phyloP scores from a whole-genome alignment of 2,797 vertebrate species.

The Phalloptychus januarius region DNA sequence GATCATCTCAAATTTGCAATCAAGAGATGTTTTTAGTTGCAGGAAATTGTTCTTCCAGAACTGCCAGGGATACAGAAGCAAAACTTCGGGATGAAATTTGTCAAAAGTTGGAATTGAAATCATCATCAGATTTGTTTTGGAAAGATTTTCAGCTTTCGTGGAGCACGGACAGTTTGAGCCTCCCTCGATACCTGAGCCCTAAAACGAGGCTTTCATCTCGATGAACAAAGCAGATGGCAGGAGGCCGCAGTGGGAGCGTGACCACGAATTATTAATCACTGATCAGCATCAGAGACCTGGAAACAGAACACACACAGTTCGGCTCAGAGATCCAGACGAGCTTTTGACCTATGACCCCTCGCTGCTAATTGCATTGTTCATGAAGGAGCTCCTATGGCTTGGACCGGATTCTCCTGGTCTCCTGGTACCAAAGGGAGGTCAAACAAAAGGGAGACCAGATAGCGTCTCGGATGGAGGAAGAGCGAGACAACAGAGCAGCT shows the following conservation, averaged over 20 bases:
- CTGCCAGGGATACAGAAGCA: not conserved
- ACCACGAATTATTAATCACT: conserved; percentile 58
- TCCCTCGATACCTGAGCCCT: conserved; percentile 71
- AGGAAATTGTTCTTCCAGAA: not conserved
- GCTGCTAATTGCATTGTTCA: conserved; percentile 46
- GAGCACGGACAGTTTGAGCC: conserved; percentile 18
- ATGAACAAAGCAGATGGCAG: conserved; percentile 60
- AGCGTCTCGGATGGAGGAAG: conserved; percentile 33
- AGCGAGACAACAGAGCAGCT: conserved; percentile 47
- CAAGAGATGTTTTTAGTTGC: not conserved
- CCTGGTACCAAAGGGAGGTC: conserved; percentile 20
- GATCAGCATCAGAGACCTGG: conserved; percentile 24
- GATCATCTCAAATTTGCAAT: not conserved
- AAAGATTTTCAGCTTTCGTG: not conserved
- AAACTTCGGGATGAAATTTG: not conserved
- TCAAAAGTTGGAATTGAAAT: not conserved
- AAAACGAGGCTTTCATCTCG: conserved; percentile 65
- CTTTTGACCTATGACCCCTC: conserved; percentile 28
- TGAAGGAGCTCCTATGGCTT: conserved; percentile 25
- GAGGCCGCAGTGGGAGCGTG: not conserved
- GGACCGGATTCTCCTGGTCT: conserved; percentile 57
- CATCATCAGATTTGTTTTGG: conserved; percentile 10
- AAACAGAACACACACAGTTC: conserved; percentile 9
- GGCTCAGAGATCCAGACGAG: conserved; percentile 12
- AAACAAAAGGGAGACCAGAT: conserved; percentile 52